phyloP scores from a whole-genome alignment of 2,797 vertebrate genomes.

The Sarcoramphus papa region DNA sequence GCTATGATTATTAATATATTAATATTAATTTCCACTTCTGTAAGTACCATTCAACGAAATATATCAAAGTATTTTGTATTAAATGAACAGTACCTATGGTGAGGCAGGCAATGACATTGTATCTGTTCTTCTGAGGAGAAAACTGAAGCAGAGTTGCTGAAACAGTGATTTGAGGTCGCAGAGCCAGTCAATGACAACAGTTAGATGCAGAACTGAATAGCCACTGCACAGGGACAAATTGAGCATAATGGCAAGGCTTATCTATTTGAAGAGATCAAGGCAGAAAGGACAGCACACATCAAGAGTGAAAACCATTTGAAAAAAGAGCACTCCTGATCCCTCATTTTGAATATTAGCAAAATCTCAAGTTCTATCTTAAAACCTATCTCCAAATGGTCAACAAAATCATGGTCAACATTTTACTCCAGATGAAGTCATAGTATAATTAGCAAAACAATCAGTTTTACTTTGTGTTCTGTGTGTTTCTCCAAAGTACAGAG shows the following conservation, averaged over 20 bases:
- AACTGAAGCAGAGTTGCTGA: background rate
- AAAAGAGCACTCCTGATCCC: fast-evolving
- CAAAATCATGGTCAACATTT: background rate
- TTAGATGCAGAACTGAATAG: background rate
- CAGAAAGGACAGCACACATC: background rate
- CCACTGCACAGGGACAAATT: background rate
- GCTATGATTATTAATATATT: background rate
- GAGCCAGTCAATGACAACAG: background rate
- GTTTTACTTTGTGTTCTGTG: background rate
- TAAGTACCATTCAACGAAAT: background rate
- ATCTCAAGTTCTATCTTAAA: background rate
- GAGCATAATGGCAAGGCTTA: background rate
- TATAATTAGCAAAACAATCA: background rate
- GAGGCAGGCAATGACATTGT: background rate
- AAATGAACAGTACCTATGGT: background rate
- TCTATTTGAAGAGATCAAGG: background rate
- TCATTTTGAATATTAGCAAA: background rate
- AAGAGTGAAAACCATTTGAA: background rate
- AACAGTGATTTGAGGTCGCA: background rate
- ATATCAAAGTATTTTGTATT: background rate
- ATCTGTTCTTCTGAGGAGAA: background rate
- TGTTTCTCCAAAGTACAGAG: background rate
- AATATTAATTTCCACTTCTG: background rate
- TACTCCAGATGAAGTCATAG: background rate
- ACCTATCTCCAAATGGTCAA: background rate